A percentile compares a stretch with the other conserved stretches of the same genome.
Conservation (phyloP, 2,888 invertebrate genomes). For the Mycalesis mineus region DNA sequence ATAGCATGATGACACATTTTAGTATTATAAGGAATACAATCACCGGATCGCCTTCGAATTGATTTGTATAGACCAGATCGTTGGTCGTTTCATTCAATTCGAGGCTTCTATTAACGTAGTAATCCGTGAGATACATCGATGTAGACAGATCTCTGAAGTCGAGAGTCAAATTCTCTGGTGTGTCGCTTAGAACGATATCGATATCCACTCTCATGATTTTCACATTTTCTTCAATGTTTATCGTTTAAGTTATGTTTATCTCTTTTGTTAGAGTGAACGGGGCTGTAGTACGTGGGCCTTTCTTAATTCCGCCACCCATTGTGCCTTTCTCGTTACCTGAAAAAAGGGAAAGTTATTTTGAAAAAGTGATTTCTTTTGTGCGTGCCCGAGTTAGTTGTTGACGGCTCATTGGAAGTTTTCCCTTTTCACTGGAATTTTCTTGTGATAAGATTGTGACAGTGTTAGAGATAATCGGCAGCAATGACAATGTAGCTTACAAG, state of each 20-base stretch:
- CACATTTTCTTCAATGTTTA: conserved; percentile 44
- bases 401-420: conserved; percentile 22
- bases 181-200: conserved; percentile 49
- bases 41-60: conserved; percentile 67
- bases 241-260: conserved; percentile 48
- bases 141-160: conserved; percentile 61
- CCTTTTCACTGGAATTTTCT: conserved; percentile 9
- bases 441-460: conserved; percentile 13
- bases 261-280: conserved; percentile 45
- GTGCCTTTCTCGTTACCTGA: conserved; percentile 33
- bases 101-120: conserved; percentile 53
- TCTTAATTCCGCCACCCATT: conserved; percentile 37
- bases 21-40: conserved; percentile 79
- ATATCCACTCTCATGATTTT: conserved; percentile 61
- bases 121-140: conserved; percentile 70
- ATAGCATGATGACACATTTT: conserved; percentile 89
- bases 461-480: conserved; percentile 3
- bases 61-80: conserved; percentile 59
- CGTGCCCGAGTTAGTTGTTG: conserved; percentile 23
- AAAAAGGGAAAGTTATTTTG: conserved; percentile 31
- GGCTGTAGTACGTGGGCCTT: conserved; percentile 32
- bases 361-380: conserved; percentile 30
- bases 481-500: neutral
- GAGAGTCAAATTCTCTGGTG: conserved; percentile 52
- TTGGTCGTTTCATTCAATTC: conserved; percentile 57